A percentile compares a stretch with the other conserved stretches of the same genome.
These are phyloP conservation scores for Aeoliscus strigatus DNA, from an alignment of 2,797 vertebrate species.

Conservation along the genomic window DNA sequence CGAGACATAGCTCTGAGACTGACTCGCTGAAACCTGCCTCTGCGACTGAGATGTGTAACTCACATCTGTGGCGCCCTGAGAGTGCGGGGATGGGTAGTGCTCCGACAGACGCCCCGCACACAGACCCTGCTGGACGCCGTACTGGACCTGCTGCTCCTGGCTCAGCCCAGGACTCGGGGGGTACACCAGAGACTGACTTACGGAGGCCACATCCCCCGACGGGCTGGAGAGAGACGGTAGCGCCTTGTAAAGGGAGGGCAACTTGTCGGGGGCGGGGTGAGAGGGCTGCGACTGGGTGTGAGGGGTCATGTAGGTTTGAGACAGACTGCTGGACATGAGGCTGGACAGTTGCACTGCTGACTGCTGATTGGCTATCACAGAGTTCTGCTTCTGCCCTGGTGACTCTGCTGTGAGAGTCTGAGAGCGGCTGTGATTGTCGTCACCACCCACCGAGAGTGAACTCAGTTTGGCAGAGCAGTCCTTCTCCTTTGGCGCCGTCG, in stretches of 20 bases:
- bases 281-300: conserved; percentile 86
- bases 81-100: conserved; percentile 85
- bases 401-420: conserved; percentile 70
- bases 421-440: conserved; percentile 77
- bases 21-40: conserved; percentile 81
- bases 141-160: conserved; percentile 81
- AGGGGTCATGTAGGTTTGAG: conserved; percentile 83
- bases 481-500: conserved; percentile 79
- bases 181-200: conserved; percentile 84
- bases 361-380: conserved; percentile 91
- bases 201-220: conserved; percentile 80
- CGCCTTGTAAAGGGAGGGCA: conserved; percentile 88
- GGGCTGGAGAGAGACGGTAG: conserved; percentile 84
- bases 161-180: conserved; percentile 82
- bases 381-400: conserved; percentile 86
- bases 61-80: conserved; percentile 88
- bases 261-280: conserved; percentile 82
- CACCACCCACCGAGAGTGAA: conserved; percentile 73
- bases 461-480: conserved; percentile 82
- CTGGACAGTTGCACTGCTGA: conserved; percentile 86
- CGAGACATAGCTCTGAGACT: conserved; percentile 85
- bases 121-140: conserved; percentile 84
- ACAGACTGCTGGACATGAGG: conserved; percentile 85
- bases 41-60: conserved; percentile 90
- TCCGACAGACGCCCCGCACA: conserved; percentile 86